Evolutionary conservation across 1,140 invertebrate genomes (phyloP).

Genomic region (Semibalanus balanoides): DNA sequence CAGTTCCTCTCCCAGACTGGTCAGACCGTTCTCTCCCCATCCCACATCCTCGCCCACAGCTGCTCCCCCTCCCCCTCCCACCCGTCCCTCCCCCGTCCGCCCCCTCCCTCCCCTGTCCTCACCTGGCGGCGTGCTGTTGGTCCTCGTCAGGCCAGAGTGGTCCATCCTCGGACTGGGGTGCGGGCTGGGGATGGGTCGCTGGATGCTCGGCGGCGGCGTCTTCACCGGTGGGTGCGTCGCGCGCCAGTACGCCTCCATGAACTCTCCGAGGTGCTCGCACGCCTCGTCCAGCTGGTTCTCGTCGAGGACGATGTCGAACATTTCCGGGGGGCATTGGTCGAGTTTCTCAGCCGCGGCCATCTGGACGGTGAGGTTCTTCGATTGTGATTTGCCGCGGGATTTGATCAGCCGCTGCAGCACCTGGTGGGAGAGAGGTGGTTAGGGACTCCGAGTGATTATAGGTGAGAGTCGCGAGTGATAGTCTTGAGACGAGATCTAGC

Average conservation of each 20-base stretch:
- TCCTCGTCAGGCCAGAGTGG: neutral
- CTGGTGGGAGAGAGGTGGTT: constrained; percentile 31
- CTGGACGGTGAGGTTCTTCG: constrained; percentile 94
- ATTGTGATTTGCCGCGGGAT: constrained; percentile 95
- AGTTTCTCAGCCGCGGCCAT: constrained; percentile 99
- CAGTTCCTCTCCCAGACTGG: too few species aligned
- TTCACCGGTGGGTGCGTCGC: constrained; percentile 81
- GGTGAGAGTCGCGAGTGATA: too few species aligned
- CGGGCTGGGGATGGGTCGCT: neutral
- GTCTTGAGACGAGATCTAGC: too few species aligned
- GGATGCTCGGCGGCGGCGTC: constrained; percentile 21
- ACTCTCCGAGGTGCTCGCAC: constrained; percentile 96
- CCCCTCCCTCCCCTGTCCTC: neutral
- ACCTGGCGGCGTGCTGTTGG: neutral
- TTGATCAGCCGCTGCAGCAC: constrained; percentile 97
- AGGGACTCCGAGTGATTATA: too few species aligned
- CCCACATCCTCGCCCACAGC: too few species aligned
- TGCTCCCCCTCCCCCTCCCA: too few species aligned
- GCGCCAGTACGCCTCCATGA: constrained; percentile 93
- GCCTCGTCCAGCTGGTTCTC: constrained; percentile 97
- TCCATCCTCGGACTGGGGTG: neutral
- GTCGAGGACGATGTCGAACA: constrained; percentile 98
- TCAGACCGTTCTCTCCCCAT: too few species aligned
- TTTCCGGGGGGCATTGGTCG: constrained; percentile 89
- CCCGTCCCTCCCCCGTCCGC: too few species aligned